These are phyloP conservation scores for Chrysina gloriosa DNA, from an alignment of 2,888 invertebrate genomes.

Conservation along the genomic window DNA sequence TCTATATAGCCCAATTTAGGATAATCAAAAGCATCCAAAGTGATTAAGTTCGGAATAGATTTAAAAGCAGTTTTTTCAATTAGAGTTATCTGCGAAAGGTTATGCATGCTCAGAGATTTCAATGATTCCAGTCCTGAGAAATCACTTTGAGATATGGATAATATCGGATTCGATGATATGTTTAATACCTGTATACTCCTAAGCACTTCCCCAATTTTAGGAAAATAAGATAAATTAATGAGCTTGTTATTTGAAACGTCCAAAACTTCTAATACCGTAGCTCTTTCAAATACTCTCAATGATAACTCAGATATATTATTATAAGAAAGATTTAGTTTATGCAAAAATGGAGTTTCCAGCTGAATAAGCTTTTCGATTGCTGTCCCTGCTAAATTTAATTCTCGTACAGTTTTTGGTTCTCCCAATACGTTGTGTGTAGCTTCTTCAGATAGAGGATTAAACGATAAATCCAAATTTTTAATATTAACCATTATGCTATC, in stretches of 20 bases:
- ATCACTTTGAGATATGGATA: slow-evolving; percentile 79
- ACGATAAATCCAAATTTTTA: slow-evolving; percentile 86
- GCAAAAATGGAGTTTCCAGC: slow-evolving; percentile 87
- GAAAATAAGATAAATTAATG: slow-evolving; percentile 70
- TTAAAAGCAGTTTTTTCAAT: slow-evolving; percentile 87
- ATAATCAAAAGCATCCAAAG: slow-evolving; percentile 78
- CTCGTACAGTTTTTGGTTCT: slow-evolving; percentile 88
- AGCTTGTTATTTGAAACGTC: slow-evolving; percentile 83
- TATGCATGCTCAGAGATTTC: slow-evolving; percentile 73
- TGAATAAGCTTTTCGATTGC: slow-evolving; percentile 76
- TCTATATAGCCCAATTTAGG: slow-evolving; percentile 87
- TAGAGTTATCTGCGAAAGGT: slow-evolving; percentile 76
- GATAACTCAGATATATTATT: slow-evolving; percentile 78
- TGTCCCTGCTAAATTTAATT: slow-evolving; percentile 84
- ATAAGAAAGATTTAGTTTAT: slow-evolving; percentile 80
- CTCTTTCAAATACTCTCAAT: slow-evolving; percentile 78
- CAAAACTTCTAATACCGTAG: slow-evolving; percentile 81
- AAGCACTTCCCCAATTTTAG: slow-evolving; percentile 77
- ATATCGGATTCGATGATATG: slow-evolving; percentile 86
- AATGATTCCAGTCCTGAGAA: slow-evolving; percentile 78
- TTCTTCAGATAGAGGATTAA: slow-evolving; percentile 82
- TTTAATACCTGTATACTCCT: slow-evolving; percentile 80
- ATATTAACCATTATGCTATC: slow-evolving; percentile 89
- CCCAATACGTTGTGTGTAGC: slow-evolving; percentile 82
- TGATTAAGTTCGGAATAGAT: slow-evolving; percentile 75